Base-by-base conservation (phyloP, 1,140 invertebrate genomes). In the Pissodes strobi region DNA sequence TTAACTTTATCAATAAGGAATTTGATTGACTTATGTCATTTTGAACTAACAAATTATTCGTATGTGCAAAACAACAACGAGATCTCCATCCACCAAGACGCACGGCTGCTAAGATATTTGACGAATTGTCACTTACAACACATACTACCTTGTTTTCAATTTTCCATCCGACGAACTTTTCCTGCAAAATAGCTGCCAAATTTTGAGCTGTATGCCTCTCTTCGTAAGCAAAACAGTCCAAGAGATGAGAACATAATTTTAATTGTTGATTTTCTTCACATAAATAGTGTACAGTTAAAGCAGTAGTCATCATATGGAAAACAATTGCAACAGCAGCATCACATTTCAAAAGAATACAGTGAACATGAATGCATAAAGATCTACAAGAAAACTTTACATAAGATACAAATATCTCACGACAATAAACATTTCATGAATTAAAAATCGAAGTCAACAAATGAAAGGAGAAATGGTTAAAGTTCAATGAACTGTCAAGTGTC, bases 51-150 rank as follows among this genome's bases (percentile, higher is more conserved):
- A 63, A 19, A 38, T 63, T 55, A 4, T 53, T 10, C 2, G 34
- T 12, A 45, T 63, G 60, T 39, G 60, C 60, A 55, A 63, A 63
- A 43, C 60, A 53, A 6, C 37, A 9, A 15, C 9, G 17, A 15
- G 18, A 18, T 9, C 19, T 46, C 52, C 52, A 56, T 13, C 13
- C 23, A 10, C 30, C 52, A 12, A 13, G 17, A 17, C 25, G 18
- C 23, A 63, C 25, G 4, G 60, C 51, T 53, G 48, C 49, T 30
- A 45, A 4, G 15, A 63, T 63, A 63, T 63, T 63, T 22, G 30
- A 13, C 3, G 60, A 48, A 15, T 55, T 55, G 22, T 63, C 48
- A 22, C 48, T 53, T 5, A 63, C 51, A 22, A 63, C 38, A 43
- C 17, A 19, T 15, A 22, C 25, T 8, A 55, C 39, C 39, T 63